Percentiles rank a stretch among this genome's conserved stretches.
Conservation (phyloP, 2,113 vertebrate species). For the Phalacrocorax carbo region DNA sequence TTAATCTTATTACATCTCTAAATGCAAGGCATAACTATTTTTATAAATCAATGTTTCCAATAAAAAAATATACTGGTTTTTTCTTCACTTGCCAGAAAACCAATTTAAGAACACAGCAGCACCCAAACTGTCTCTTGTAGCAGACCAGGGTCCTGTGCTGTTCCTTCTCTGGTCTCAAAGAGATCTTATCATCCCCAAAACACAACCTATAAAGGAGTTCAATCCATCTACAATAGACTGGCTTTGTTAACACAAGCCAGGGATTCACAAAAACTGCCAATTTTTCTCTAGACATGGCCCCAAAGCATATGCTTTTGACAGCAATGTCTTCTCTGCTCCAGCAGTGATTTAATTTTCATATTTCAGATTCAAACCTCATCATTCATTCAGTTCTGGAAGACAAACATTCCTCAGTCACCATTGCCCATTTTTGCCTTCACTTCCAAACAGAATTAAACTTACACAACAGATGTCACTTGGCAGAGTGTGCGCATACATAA, state of each 20-base stretch:
- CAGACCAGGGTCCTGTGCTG: not conserved
- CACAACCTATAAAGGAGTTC: not conserved
- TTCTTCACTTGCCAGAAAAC: not conserved
- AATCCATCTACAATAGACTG: not conserved
- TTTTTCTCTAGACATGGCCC: not conserved
- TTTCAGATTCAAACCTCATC: not conserved
- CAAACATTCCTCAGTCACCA: not conserved
- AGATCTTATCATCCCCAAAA: not conserved
- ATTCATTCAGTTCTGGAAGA: not conserved
- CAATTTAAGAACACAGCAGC: not conserved
- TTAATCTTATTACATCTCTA: not conserved
- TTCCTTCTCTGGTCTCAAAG: not conserved
- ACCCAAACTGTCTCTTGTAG: not conserved
- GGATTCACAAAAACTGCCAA: not conserved
- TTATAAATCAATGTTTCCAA: not conserved
- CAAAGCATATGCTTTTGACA: conserved; percentile 16
- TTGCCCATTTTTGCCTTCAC: not conserved
- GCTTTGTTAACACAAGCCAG: not conserved
- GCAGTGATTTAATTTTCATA: not conserved
- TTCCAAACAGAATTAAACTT: not conserved
- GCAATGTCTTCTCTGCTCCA: not conserved
- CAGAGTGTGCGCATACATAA: not conserved
- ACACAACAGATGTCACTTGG: not conserved
- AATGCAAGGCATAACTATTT: not conserved
- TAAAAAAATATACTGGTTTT: not conserved